Conservation (phyloP, 2,113 vertebrate genomes). For the Blennius ocellaris region DNA sequence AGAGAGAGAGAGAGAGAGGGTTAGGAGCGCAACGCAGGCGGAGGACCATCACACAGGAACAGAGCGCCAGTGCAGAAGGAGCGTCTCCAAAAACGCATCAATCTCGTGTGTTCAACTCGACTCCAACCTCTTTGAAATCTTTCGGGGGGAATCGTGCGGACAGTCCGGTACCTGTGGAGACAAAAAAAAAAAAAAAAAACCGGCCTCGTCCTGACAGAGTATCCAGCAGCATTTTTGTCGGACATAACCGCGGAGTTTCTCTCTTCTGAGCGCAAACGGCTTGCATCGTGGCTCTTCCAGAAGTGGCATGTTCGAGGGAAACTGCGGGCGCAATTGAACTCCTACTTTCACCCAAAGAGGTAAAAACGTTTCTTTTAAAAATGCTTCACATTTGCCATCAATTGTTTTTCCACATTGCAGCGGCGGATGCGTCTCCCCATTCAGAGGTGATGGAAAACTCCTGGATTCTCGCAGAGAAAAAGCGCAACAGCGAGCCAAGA, state of each 20-base stretch:
- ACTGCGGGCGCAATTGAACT: conserved; percentile 75
- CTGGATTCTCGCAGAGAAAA: background rate
- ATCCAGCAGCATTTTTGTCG: conserved; percentile 15
- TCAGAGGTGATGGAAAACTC: conserved; percentile 32
- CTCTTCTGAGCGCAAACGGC: conserved; percentile 36
- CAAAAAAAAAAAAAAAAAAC: too few species aligned
- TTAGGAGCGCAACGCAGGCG: conserved; percentile 40
- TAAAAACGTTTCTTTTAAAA: conserved; percentile 52
- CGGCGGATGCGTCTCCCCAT: background rate
- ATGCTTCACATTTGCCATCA: background rate
- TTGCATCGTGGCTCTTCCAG: conserved; percentile 75
- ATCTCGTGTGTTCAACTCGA: too few species aligned
- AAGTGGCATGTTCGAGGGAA: conserved; percentile 78
- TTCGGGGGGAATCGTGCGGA: too few species aligned
- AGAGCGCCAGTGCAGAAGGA: conserved; percentile 11
- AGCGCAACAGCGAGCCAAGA: conserved; percentile 16
- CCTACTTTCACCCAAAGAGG: conserved; percentile 82
- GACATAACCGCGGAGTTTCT: conserved; percentile 47
- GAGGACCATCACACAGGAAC: conserved; percentile 36
- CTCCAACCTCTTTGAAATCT: too few species aligned
- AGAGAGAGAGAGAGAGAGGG: conserved; percentile 14
- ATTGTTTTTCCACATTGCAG: background rate
- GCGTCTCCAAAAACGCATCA: conserved; percentile 18
- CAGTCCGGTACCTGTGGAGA: background rate
- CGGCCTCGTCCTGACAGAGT: background rate